Percentiles rank a stretch among this genome's conserved stretches.
These are phyloP conservation scores for Lerista edwardsae DNA, from an alignment of 2,797 vertebrate species.

Conservation along the genomic window DNA sequence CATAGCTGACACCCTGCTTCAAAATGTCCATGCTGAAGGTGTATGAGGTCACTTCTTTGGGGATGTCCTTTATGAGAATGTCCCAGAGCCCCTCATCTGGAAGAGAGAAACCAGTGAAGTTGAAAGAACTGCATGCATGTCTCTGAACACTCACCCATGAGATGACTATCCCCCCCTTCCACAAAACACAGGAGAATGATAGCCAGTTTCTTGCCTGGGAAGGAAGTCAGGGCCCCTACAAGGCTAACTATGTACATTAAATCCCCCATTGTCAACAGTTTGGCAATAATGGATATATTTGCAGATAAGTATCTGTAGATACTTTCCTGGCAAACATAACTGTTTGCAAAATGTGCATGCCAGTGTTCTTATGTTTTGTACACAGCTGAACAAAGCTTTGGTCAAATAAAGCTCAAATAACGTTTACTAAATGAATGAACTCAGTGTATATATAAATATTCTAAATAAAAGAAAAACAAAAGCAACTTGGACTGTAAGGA, in stretches of 20 bases:
- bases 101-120: neutral
- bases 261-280: neutral
- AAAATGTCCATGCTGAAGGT: slow-evolving; percentile 96
- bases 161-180: neutral
- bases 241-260: neutral
- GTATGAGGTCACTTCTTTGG: slow-evolving; percentile 95
- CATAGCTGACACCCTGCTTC: slow-evolving; percentile 94
- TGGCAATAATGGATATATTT: neutral
- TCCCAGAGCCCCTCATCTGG: slow-evolving; percentile 97
- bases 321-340: neutral
- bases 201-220: neutral
- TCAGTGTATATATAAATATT: neutral
- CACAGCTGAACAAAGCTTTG: neutral
- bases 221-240: neutral
- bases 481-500: neutral
- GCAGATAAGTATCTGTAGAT: neutral
- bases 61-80: slow-evolving; percentile 97
- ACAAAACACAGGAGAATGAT: neutral
- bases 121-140: neutral
- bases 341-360: neutral
- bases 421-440: neutral
- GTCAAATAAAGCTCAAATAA: neutral
- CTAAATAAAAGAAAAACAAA: neutral
- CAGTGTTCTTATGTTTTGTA: neutral
- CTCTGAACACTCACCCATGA: neutral